These are phyloP conservation scores for Esox lucius DNA, from an alignment of 2,797 vertebrate genomes.

Conservation along the genomic window DNA sequence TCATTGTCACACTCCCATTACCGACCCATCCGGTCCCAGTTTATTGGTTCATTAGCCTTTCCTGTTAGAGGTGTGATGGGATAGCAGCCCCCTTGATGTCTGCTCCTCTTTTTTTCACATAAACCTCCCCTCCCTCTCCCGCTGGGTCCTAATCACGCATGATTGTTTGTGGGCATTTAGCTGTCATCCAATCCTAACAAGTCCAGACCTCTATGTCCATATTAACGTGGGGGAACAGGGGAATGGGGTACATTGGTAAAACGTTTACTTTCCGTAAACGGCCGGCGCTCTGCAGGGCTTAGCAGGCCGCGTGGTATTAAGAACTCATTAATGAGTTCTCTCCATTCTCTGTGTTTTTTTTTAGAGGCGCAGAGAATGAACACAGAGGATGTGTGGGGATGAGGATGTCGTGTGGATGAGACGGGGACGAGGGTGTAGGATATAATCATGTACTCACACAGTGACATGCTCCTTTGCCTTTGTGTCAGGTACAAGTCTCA, in stretches of 20 bases:
- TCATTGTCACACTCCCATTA: slow-evolving; percentile 13
- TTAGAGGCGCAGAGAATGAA: neutral
- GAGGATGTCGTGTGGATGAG: neutral
- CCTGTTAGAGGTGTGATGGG: slow-evolving; percentile 6
- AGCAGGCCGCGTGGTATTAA: neutral
- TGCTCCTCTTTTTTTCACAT: neutral
- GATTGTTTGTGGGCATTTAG: neutral
- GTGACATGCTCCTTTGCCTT: neutral
- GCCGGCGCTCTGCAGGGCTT: neutral
- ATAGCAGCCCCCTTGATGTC: neutral
- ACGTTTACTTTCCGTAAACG: neutral
- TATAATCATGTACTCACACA: neutral
- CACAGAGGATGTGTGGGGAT: neutral
- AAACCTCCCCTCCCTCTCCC: neutral
- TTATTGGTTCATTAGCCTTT: slow-evolving; percentile 13
- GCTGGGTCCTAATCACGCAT: neutral
- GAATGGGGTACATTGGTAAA: neutral
- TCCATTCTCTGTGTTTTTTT: too few species aligned
- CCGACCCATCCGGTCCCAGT: neutral
- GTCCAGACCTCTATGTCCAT: neutral
- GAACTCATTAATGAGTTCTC: neutral
- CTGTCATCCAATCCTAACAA: neutral
- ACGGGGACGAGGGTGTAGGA: neutral
- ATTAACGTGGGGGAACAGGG: neutral
- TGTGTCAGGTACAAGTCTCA: neutral